Conservation (phyloP, 2,113 vertebrate species). For the Coracopsis vasa region DNA sequence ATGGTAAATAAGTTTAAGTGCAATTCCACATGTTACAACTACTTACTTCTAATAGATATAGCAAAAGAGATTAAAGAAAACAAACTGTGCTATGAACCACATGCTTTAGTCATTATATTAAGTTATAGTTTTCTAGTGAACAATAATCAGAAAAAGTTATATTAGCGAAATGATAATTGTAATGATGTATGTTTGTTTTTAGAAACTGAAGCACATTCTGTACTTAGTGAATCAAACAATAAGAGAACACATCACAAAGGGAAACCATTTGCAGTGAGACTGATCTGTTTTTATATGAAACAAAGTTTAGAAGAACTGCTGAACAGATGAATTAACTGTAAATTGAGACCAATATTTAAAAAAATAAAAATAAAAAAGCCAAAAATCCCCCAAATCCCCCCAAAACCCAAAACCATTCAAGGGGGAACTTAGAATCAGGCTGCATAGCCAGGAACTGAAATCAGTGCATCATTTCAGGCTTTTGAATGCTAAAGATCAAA, state of each 20-base stretch:
- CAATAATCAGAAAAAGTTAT: constrained; percentile 14
- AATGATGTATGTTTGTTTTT: neutral
- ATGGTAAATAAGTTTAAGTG: neutral
- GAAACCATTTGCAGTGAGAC: constrained; percentile 3
- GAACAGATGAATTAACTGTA: neutral
- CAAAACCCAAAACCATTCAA: neutral
- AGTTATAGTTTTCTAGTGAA: neutral
- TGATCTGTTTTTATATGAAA: constrained; percentile 11
- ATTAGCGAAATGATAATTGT: constrained; percentile 8
- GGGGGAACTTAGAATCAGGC: neutral
- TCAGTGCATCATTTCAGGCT: neutral
- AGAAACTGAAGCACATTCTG: constrained; percentile 1
- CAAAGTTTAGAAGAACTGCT: neutral
- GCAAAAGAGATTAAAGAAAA: neutral
- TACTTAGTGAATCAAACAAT: constrained; percentile 28
- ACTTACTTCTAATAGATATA: neutral
- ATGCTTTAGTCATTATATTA: neutral
- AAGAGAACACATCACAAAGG: constrained; percentile 1
- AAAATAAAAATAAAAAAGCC: neutral
- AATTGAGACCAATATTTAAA: neutral
- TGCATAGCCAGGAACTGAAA: neutral
- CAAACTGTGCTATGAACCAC: neutral
- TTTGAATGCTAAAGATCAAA: neutral
- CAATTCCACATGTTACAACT: neutral
- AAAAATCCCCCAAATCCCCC: too few relatives aligned